A percentile compares a stretch with the other conserved stretches of the same genome.
phyloP scores from a whole-genome alignment of 1,140 invertebrate genomes.

The Penaeus japonicus region DNA sequence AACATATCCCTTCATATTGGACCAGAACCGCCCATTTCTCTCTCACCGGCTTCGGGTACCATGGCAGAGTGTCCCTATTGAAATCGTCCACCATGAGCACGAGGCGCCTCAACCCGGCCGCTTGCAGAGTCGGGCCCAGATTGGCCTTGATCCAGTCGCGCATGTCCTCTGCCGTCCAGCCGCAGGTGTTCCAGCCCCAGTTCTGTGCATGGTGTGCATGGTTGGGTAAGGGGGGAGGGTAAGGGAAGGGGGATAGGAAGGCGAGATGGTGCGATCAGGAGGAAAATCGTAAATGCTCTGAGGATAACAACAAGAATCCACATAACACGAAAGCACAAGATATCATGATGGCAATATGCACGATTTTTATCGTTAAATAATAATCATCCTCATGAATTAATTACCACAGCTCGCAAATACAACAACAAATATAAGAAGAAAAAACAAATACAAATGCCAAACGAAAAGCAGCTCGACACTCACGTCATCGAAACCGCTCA shows the following conservation, averaged over 20 bases:
- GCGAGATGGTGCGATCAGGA: too few species aligned
- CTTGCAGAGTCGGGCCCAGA: slow-evolving; percentile 74
- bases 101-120: slow-evolving; percentile 69
- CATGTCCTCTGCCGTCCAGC: slow-evolving; percentile 73
- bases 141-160: slow-evolving; percentile 73
- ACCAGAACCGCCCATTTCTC: too few species aligned
- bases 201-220: slow-evolving; percentile 61
- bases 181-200: slow-evolving; percentile 76
- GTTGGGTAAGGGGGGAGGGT: too few species aligned
- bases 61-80: slow-evolving; percentile 72
- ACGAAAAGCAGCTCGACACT: background rate
- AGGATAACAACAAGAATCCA: slow-evolving; percentile 7
- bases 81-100: slow-evolving; percentile 78
- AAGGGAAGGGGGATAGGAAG: too few species aligned
- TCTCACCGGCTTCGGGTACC: slow-evolving; percentile 67
- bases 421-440: background rate
- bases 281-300: too few species aligned
- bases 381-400: too few species aligned
- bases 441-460: too few species aligned
- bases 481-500: slow-evolving; percentile 43
- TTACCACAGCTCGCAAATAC: too few species aligned
- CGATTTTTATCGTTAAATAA: too few species aligned
- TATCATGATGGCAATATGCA: too few species aligned
- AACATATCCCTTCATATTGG: background rate
- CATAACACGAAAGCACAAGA: background rate